A percentile compares a stretch with the other conserved stretches of the same genome.
phyloP scores from a whole-genome alignment of 1,140 invertebrate genomes.

The Drosophila obscura region DNA sequence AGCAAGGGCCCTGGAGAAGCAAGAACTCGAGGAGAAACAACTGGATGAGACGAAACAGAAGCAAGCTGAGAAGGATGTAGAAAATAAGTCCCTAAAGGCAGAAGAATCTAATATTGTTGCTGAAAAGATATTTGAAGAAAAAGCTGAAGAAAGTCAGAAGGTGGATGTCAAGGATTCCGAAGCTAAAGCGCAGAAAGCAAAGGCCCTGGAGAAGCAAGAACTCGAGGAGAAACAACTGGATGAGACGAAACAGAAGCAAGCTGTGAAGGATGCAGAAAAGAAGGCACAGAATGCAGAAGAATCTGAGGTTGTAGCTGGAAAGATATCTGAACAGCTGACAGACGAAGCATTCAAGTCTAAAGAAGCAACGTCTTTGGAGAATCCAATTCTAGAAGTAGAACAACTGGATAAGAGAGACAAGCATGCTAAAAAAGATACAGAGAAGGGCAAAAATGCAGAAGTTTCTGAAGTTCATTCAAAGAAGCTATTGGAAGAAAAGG shows the following conservation, averaged over 20 bases:
- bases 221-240: not conserved
- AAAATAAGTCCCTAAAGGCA: not conserved
- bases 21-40: not conserved
- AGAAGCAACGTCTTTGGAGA: not conserved
- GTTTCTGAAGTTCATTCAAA: not conserved
- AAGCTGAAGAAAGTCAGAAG: not conserved
- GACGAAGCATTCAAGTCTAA: no score
- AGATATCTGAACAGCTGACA: not conserved
- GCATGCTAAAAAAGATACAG: not conserved
- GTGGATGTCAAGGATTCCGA: not conserved
- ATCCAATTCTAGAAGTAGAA: not conserved
- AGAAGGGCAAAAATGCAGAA: not conserved
- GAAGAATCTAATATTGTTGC: not conserved
- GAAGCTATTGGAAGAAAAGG: not conserved
- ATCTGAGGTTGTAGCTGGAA: not conserved
- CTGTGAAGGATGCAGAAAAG: not conserved
- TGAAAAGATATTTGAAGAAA: slow-evolving; percentile 1
- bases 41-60: not conserved
- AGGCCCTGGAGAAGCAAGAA: not conserved
- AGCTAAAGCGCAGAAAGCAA: not conserved
- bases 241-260: not conserved
- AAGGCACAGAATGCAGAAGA: not conserved
- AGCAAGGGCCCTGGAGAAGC: not conserved
- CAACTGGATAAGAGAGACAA: not conserved
- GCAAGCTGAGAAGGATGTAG: not conserved